A percentile compares a stretch with the other conserved stretches of the same genome.
Evolutionary conservation across 2,113 vertebrate genomes (phyloP).

Genomic region (Mobula hypostoma): DNA sequence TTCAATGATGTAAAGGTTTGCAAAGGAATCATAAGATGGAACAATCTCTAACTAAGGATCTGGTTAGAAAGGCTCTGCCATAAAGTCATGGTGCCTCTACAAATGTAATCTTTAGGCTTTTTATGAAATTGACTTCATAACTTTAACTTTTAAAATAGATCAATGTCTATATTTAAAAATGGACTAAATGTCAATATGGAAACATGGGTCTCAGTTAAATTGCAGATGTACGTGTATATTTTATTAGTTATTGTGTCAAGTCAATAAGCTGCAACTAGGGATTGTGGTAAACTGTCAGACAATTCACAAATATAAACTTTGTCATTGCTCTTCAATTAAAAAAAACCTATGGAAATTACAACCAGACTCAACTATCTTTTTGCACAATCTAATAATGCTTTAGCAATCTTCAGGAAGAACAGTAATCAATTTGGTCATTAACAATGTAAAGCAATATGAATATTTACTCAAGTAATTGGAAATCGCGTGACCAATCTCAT

Average conservation of each 20-base stretch:
- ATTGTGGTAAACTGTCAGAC: not conserved
- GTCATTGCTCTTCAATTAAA: not conserved
- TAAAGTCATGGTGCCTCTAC: not conserved
- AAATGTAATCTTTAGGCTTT: not conserved
- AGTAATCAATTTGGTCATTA: not conserved
- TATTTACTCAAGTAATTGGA: not conserved
- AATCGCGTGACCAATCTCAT: too few relatives aligned
- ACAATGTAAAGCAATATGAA: not conserved
- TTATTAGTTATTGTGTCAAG: not conserved
- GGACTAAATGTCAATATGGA: not conserved
- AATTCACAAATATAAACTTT: not conserved
- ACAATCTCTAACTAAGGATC: not conserved
- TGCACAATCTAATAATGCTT: not conserved
- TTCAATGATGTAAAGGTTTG: not conserved
- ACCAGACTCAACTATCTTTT: not conserved
- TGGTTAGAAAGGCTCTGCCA: not conserved
- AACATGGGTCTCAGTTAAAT: not conserved
- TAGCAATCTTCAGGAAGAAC: not conserved
- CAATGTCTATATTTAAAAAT: not conserved
- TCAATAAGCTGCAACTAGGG: not conserved
- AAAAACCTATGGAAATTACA: not conserved
- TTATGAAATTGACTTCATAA: not conserved
- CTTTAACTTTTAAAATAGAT: not conserved
- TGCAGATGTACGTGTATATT: not conserved
- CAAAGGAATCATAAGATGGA: not conserved